A percentile compares a stretch with the other conserved stretches of the same genome.
These are phyloP conservation scores for Pitta sordida DNA, from an alignment of 2,113 vertebrate species.

Conservation along the genomic window DNA sequence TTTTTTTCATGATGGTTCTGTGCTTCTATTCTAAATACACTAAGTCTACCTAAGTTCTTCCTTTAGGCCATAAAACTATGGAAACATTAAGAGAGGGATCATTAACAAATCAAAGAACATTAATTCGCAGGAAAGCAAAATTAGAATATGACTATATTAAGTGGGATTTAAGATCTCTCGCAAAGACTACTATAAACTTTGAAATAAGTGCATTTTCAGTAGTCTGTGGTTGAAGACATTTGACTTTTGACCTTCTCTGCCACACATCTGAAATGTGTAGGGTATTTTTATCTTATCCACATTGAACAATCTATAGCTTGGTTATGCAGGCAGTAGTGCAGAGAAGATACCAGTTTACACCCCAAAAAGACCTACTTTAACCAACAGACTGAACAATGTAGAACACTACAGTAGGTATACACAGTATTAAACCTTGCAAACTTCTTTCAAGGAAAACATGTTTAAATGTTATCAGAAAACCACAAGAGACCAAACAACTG, in stretches of 20 bases:
- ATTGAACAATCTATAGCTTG: background rate
- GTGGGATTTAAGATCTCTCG: background rate
- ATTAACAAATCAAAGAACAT: background rate
- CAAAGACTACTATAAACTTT: background rate
- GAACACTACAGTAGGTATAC: background rate
- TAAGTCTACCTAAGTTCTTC: background rate
- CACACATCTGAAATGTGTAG: background rate
- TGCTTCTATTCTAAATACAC: background rate
- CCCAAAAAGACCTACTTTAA: background rate
- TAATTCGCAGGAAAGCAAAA: background rate
- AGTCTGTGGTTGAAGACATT: background rate
- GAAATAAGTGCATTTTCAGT: background rate
- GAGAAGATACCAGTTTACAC: background rate
- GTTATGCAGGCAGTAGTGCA: background rate
- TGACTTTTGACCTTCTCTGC: background rate
- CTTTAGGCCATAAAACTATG: background rate
- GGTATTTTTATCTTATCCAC: background rate
- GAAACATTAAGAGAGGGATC: background rate
- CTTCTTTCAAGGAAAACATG: background rate
- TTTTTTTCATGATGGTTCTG: background rate
- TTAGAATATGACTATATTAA: background rate
- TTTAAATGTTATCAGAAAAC: conserved; percentile 18
- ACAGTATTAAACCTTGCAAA: background rate
- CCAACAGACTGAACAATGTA: background rate
- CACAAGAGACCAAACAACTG: conserved; percentile 24